phyloP scores from a whole-genome alignment of 2,888 invertebrate species.

The Stenodema calcarata region DNA sequence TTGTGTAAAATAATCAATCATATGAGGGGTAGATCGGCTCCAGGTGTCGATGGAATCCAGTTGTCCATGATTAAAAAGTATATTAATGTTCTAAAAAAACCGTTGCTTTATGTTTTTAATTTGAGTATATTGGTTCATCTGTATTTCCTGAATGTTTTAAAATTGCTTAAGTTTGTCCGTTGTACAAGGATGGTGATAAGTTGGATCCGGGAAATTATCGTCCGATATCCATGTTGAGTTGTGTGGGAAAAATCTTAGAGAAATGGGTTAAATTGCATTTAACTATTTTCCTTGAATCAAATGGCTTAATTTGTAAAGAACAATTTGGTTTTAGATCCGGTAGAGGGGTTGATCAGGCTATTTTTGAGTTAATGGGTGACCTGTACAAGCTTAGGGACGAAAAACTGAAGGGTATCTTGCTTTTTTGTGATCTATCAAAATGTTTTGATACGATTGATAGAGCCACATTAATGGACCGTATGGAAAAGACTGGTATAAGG shows the following conservation, averaged over 20 bases:
- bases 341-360: not conserved
- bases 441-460: constrained; percentile 16
- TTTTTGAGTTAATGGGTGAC: not conserved
- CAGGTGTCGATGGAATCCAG: not conserved
- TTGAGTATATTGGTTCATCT: not conserved
- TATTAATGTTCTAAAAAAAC: not conserved
- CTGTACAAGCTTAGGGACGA: not conserved
- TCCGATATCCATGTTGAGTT: not conserved
- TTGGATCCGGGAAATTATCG: not conserved
- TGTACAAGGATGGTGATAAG: not conserved
- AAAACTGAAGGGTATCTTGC: not conserved
- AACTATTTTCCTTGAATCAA: not conserved
- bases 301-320: not conserved
- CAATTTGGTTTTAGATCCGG: not conserved
- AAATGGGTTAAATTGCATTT: constrained; percentile 5
- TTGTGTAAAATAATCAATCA: not conserved
- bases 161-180: not conserved
- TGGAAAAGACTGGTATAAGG: not conserved
- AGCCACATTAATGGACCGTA: not conserved
- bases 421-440: not conserved
- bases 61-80: not conserved
- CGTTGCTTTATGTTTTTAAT: not conserved
- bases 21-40: not conserved
- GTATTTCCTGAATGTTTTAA: not conserved
- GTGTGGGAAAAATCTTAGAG: not conserved